Evolutionary conservation across 2,888 invertebrate species (phyloP), one percentile per base, ranked within the genome.

Genomic region (Cephus sareptanus): DNA sequence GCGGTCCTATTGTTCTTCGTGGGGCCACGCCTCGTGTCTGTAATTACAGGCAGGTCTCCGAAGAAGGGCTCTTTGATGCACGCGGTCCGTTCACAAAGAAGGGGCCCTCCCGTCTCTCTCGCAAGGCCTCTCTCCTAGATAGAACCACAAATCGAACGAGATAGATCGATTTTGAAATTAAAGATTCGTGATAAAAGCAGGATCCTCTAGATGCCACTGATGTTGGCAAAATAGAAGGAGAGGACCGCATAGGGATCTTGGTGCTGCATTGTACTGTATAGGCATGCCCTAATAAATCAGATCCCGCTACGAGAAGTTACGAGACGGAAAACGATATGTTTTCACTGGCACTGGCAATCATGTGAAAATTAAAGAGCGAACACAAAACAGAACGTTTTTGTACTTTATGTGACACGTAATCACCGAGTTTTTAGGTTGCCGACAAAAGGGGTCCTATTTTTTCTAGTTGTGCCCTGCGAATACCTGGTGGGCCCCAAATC

Each of bases 1-100:
- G 89, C 90, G 90, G 91, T 87, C 83, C 91, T 89, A 91, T 91
- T 91, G 91, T 91, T 91, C 91, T 90, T 90, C 86, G 84, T 80
- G 82, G 84, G 80, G 86, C 90, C 91, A 91, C 91, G 90, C 91
- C 91, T 90, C 87, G 88, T 89, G 90, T 88, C 91, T 90, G 90
- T 91, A 91, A 91, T 91, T 91, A 91, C 89, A 90, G 91, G 87
- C 90, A 89, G 87, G 88, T 89, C 87, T 85, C 86, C 85, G 85
- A 85, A 86, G 84, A 85, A 85, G 85, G 88, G 86, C 85, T 88
- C 90, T 91, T 91, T 91, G 91, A 91, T 90, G 90, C 87, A 84
- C 83, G 87, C 88, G 88, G 84, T 84, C 81, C 81, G 82, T 84
- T 80, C 82, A 71, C 31, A 74, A 34, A 37, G 74, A 34, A 30